phyloP scores from a whole-genome alignment of 2,113 vertebrate genomes.

The Columba livia region DNA sequence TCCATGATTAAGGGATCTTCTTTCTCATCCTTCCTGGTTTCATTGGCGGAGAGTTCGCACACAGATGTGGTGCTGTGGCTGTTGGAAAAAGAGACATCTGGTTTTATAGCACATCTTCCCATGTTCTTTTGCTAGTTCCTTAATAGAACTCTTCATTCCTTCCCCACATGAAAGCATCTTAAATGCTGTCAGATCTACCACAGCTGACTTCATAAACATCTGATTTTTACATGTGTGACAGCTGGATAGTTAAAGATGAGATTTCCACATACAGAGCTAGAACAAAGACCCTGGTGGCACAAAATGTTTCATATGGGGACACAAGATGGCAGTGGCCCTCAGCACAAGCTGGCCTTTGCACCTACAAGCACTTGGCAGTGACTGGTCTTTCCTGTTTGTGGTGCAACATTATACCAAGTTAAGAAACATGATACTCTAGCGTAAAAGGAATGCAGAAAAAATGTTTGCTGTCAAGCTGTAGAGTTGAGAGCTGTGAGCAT shows the following conservation, averaged over 20 bases:
- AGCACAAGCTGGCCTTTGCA: neutral
- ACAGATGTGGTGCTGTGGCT: conserved; percentile 68
- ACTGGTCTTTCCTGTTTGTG: neutral
- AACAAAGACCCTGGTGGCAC: neutral
- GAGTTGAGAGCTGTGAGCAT: neutral
- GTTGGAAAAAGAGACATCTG: neutral
- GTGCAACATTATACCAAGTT: too few relatives aligned
- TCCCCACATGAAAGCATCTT: neutral
- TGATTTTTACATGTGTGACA: neutral
- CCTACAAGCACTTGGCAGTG: neutral
- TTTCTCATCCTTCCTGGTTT: neutral
- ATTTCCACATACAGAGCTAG: neutral
- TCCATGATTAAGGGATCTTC: conserved; percentile 15
- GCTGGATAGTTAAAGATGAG: neutral
- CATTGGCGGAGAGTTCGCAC: conserved; percentile 59
- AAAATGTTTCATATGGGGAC: neutral
- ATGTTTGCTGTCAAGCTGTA: neutral
- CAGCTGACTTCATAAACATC: neutral
- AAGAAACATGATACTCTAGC: neutral
- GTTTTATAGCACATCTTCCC: accelerated
- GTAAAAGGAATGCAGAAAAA: neutral
- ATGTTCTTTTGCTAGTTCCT: neutral
- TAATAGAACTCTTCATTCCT: neutral
- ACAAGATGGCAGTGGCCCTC: neutral
- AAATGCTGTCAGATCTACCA: neutral